Evolutionary conservation across 2,797 vertebrate genomes (phyloP), one percentile per base, ranked within the genome.

Genomic region (Gymnodraco acuticeps): DNA sequence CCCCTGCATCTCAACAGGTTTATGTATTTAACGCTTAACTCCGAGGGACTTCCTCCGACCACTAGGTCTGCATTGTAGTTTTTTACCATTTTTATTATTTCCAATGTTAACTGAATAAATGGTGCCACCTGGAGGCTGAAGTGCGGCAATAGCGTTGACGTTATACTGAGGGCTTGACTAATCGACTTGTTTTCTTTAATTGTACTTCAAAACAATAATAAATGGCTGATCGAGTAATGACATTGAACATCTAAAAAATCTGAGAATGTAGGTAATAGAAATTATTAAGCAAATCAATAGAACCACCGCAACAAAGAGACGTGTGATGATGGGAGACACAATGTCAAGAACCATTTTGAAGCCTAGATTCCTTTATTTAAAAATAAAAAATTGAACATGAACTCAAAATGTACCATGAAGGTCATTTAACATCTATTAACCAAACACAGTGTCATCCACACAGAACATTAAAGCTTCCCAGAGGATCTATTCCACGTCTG

Each of bases 61-160:
- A 9, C 7, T 9, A 38, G 33, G 33, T 38, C 6, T 9, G 8
- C 33, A 47, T 3, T 33, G 4, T 12, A 38, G 10, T 58, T 45
- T 43, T 14, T 3, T 15, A 10, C 17, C 10, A 14, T 51, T 63
- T 33, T 1, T 15, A 3, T 59, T 47, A 41, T 45, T 31, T 20
- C 19, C 1, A 0, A 31, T 53, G 0, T 6, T 33, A 15, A 12
- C 38, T 67, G 43, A 20, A 63, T 0, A 17, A 63, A 80, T 19
- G 75, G 60, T 46, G 75, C 62, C 86, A 58, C 61, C 87, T 80
- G 48, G 54, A 83, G 86, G 75, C 19, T 45, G 19, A 38, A 66
- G 19, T 10, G 5, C 1, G 13, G 23, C 12, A 61, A 10, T 17
- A 14, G 14, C 41, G 11, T 23, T 3, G 13, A 10, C 7, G 7